phyloP scores from a whole-genome alignment of 2,797 vertebrate genomes.

The Gila robusta region DNA sequence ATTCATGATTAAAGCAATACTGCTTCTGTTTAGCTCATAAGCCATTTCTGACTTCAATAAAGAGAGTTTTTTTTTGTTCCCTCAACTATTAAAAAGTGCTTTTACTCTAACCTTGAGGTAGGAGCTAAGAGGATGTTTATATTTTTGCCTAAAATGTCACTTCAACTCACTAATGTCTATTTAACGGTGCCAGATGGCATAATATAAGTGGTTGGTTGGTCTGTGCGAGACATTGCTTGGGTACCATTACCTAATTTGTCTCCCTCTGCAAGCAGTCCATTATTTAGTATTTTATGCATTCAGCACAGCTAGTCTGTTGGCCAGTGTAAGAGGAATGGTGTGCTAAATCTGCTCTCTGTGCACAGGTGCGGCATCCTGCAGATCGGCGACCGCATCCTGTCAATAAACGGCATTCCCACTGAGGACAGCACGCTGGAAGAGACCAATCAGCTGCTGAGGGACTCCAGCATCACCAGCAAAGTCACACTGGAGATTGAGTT shows the following conservation, averaged over 20 bases:
- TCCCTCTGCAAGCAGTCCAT: constrained; percentile 9
- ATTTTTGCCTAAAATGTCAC: constrained; percentile 33
- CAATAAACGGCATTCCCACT: constrained; percentile 94
- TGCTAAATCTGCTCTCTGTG: constrained; percentile 55
- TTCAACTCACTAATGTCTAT: constrained; percentile 31
- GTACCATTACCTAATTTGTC: background rate
- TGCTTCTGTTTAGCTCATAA: background rate
- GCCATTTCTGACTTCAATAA: background rate
- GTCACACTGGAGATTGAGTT: constrained; percentile 98
- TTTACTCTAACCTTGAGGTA: constrained; percentile 25
- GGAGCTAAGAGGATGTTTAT: constrained; percentile 24
- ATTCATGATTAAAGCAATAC: background rate
- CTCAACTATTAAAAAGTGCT: constrained; percentile 27
- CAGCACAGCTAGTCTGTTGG: background rate
- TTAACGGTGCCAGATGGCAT: constrained; percentile 27
- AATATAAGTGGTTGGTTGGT: constrained; percentile 17
- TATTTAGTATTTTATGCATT: constrained; percentile 22
- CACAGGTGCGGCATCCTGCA: constrained; percentile 94
- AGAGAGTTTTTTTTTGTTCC: background rate
- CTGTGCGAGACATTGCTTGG: background rate
- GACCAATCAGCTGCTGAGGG: constrained; percentile 96
- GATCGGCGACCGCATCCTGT: constrained; percentile 95
- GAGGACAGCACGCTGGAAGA: constrained; percentile 98
- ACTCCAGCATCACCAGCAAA: constrained; percentile 93
- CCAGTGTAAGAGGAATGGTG: background rate